These are phyloP conservation scores for Thymelicus acteon DNA, from an alignment of 2,888 invertebrate genomes.

Conservation along the genomic window DNA sequence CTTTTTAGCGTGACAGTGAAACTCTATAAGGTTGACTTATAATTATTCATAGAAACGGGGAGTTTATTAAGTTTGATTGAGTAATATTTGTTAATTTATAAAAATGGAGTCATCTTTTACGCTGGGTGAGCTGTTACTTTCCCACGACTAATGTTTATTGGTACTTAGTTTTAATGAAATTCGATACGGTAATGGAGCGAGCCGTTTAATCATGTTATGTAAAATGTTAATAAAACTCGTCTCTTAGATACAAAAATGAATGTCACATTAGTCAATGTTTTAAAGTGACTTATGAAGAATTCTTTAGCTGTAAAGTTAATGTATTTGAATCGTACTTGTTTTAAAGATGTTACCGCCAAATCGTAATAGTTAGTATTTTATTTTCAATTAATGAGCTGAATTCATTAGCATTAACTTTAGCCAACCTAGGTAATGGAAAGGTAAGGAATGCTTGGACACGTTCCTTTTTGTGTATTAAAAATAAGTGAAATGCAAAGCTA, in stretches of 20 bases:
- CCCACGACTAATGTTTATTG: conserved; percentile 49
- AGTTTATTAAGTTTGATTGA: conserved; percentile 55
- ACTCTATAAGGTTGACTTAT: conserved; percentile 13
- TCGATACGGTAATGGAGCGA: conserved; percentile 19
- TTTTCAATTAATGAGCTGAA: no score
- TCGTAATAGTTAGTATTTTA: no score
- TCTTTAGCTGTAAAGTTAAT: background rate
- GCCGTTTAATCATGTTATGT: conserved; percentile 10
- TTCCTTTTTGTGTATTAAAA: no score
- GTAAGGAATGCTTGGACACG: no score
- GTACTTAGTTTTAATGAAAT: conserved; percentile 31
- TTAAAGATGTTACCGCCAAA: no score
- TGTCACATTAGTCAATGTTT: conserved; percentile 5
- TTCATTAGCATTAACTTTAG: no score
- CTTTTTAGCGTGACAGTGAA: conserved; percentile 27
- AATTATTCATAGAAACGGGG: conserved; percentile 37
- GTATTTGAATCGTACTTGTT: background rate
- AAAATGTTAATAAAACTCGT: conserved; percentile 11
- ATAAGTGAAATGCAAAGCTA: no score
- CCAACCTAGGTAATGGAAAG: no score
- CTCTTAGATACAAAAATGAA: conserved; percentile 14
- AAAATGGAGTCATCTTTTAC: conserved; percentile 59
- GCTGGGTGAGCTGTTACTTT: conserved; percentile 46
- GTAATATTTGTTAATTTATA: conserved; percentile 70
- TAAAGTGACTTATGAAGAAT: background rate